Evolutionary conservation across 1,140 invertebrate species (phyloP).

Genomic region (Cylas formicarius): DNA sequence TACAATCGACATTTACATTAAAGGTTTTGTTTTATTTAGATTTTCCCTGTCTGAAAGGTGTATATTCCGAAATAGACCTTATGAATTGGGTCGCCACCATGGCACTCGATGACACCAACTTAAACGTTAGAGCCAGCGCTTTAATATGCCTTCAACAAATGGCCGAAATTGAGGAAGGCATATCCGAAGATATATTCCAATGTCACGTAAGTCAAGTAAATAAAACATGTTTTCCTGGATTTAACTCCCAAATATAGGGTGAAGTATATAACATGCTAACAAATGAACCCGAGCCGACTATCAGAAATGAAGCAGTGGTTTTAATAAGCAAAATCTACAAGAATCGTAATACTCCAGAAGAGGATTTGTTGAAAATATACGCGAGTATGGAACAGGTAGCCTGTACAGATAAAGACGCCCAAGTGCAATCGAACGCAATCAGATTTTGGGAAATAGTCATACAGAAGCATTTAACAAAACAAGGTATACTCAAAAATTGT

Average conservation of each 20-base stretch:
- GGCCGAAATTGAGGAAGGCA: conserved; percentile 49
- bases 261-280: conserved; percentile 12
- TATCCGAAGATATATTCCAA: conserved; percentile 6
- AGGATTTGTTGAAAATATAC: conserved; percentile 9
- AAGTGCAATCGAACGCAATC: conserved; percentile 12
- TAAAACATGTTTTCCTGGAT: not conserved
- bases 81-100: conserved; percentile 56
- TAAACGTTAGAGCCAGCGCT: conserved; percentile 65
- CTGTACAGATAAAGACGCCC: conserved; percentile 5
- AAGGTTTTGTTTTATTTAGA: conserved; percentile 48
- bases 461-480: conserved; percentile 10
- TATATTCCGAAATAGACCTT: conserved; percentile 58
- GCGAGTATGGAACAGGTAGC: conserved; percentile 10
- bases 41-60: conserved; percentile 66
- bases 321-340: conserved; percentile 11
- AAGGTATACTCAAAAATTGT: conserved; percentile 17
- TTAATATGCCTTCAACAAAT: conserved; percentile 60
- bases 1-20: no score
- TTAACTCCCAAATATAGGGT: conserved; percentile 5
- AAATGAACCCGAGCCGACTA: conserved; percentile 10
- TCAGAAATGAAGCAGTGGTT: conserved; percentile 11
- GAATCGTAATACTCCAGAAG: conserved; percentile 1
- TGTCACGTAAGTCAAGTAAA: conserved; percentile 4
- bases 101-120: conserved; percentile 57
- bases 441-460: conserved; percentile 17